A percentile compares a stretch with the other conserved stretches of the same genome.
phyloP scores from a whole-genome alignment of 1,140 invertebrate genomes.

The Dufourea novaeangliae region DNA sequence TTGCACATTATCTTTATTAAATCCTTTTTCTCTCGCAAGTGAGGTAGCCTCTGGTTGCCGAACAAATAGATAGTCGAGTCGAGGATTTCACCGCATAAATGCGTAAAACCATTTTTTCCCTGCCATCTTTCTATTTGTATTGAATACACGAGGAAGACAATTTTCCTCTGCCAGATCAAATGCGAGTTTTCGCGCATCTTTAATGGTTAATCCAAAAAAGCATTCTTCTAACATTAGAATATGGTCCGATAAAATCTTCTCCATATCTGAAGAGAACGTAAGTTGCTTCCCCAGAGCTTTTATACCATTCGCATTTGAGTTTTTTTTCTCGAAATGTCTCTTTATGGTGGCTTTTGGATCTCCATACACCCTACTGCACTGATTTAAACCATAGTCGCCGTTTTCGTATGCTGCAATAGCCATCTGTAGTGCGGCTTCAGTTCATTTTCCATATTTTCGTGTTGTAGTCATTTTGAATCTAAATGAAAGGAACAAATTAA shows the following conservation, averaged over 20 bases:
- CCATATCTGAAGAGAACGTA: background rate
- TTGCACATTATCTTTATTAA: conserved; percentile 42
- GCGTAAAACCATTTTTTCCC: conserved; percentile 63
- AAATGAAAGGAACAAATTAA: too few relatives aligned
- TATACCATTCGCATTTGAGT: background rate
- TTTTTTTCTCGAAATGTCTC: background rate
- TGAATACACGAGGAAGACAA: conserved; percentile 63
- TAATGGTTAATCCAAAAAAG: conserved; percentile 47
- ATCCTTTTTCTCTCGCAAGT: conserved; percentile 26
- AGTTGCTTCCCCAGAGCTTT: background rate
- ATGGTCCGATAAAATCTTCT: conserved; percentile 6
- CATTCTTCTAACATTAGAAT: conserved; percentile 33
- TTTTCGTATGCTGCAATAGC: too few relatives aligned
- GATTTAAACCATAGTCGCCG: too few relatives aligned
- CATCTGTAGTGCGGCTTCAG: too few relatives aligned
- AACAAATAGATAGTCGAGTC: too few relatives aligned
- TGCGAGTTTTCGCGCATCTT: conserved; percentile 55
- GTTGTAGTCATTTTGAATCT: too few relatives aligned
- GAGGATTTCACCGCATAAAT: conserved; percentile 63
- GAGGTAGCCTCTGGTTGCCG: conserved; percentile 59
- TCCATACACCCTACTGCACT: too few relatives aligned
- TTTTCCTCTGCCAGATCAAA: conserved; percentile 68
- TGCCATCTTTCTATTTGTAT: conserved; percentile 59
- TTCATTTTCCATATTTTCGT: too few relatives aligned
- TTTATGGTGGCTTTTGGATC: background rate